Evolutionary conservation across 2,113 vertebrate genomes (phyloP), one percentile per base, ranked within the genome.

Genomic region (Scolopax mira): DNA sequence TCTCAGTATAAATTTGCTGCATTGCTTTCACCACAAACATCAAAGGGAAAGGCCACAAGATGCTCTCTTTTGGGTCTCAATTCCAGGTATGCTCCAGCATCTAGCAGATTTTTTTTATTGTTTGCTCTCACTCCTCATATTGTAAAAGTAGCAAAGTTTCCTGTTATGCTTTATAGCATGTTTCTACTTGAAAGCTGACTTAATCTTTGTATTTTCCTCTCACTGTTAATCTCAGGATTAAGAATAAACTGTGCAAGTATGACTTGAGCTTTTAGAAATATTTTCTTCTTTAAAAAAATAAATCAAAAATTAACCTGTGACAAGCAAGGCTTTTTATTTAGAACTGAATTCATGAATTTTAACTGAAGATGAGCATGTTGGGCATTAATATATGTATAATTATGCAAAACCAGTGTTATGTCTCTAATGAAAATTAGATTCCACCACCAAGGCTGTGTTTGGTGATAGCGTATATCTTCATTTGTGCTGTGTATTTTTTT

Each of bases 361-460:
- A 96, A 96, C 93, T 88, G 94, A 91, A 95, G 96, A 94, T 79
- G 62, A 92, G 58, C 80, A 74, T 55, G 74, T 91, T 91, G 79
- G 95, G 88, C 91, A 97, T 95, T 97, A 97, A 97, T 97, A 85
- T 91, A 90, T 91, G 95, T 84, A 70, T 73, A 85, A 96, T 97
- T 98, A 98, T 97, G 97, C 96, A 97, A 97, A 97, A 41, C 62
- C 66, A 71, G 85, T 93, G 70, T 96, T 94, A 96, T 44, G 86
- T 89, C 93, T 94, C 74, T 97, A 95, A 98, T 97, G 96, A 97
- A 95, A 97, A 97, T 96, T 81, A 91, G 95, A 91, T 96, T 97
- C 92, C 84, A 52, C 62, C 70, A 90, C 31, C 3, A 79, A 77
- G 62, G 88, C 94, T 92, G 93, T 84, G 35, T 92, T 97, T 91